Base-by-base conservation (phyloP, 2,888 invertebrate species). In the Chloroclysta siterata region DNA sequence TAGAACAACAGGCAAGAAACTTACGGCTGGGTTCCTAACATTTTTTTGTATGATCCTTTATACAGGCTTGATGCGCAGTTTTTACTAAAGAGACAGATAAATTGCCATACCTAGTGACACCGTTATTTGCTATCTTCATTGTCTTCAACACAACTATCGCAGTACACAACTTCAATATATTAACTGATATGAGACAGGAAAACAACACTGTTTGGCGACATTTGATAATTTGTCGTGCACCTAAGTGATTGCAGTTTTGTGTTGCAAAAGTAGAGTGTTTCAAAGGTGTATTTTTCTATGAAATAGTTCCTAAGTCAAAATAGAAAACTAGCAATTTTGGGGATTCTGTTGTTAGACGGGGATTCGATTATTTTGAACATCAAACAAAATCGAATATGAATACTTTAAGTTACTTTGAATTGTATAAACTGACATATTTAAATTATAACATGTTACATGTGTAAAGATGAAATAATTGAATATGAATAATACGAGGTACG, bases 51-150 rank as follows among this genome's bases (percentile, higher is more conserved):
- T n/a, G n/a, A n/a, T n/a, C 29, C 29, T 29, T 5, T 0, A 6
- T 29, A 29, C 6, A 29, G 29, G 6, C 29, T 5, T 8, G 29
- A 14, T 50, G 14, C 53, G 53, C 39, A 60, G 17, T 53, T 48
- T 41, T 33, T 17, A n/a, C 5, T 15, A 29, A 39, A 53, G 15
- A 42, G 13, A 33, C 33, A 44, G 44, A 29, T 60, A 46, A 60
- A 60, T 60, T 57, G 48, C 54, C 63, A 58, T 15, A 15, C 46
- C 46, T 64, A 60, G 52, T 64, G 52, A 64, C 64, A 63, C 60
- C 33, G 42, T 64, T 44, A 44, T 15, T 63, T 56, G 60, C 52
- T 56, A 64, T 60, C 53, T 28, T 39, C 42, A 33, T 58, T 46
- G 46, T 46, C 10, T 57, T 28, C 13, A 48, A 28, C 13, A 48